Conservation (phyloP, 2,888 invertebrate genomes). For the Cantharis nigra region DNA sequence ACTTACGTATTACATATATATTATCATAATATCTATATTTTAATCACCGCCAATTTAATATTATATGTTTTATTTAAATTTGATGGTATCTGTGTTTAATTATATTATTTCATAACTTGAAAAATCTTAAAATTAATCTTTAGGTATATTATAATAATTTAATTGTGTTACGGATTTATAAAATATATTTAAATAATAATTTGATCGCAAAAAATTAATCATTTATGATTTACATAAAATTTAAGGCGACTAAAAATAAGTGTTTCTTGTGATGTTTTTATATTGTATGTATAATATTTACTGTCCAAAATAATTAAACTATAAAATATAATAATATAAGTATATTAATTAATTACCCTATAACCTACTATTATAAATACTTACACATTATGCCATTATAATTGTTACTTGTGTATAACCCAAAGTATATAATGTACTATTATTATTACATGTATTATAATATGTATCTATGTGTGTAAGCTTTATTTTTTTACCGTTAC, state of each 20-base stretch:
- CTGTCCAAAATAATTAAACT: constrained; percentile 30
- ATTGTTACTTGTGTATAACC: neutral
- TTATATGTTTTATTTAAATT: neutral
- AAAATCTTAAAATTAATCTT: neutral
- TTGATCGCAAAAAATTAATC: neutral
- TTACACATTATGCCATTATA: neutral
- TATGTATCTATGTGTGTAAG: constrained; percentile 36
- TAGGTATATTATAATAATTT: too few species aligned
- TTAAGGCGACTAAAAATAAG: constrained; percentile 20
- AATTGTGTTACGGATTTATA: too few species aligned
- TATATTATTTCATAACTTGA: neutral
- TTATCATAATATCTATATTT: constrained; percentile 15
- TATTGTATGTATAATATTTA: constrained; percentile 27
- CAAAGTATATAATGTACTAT: neutral
- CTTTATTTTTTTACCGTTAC: constrained; percentile 33
- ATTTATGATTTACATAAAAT: neutral
- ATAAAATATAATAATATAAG: constrained; percentile 15
- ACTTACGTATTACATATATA: constrained; percentile 16
- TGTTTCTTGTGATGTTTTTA: constrained; percentile 34
- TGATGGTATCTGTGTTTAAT: neutral
- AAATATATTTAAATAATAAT: neutral
- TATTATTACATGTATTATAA: constrained; percentile 27
- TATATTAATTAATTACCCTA: constrained; percentile 7
- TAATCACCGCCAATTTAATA: neutral
- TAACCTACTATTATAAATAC: neutral